Conservation (phyloP, 2,113 vertebrate genomes). For the Hystrix brachyura region DNA sequence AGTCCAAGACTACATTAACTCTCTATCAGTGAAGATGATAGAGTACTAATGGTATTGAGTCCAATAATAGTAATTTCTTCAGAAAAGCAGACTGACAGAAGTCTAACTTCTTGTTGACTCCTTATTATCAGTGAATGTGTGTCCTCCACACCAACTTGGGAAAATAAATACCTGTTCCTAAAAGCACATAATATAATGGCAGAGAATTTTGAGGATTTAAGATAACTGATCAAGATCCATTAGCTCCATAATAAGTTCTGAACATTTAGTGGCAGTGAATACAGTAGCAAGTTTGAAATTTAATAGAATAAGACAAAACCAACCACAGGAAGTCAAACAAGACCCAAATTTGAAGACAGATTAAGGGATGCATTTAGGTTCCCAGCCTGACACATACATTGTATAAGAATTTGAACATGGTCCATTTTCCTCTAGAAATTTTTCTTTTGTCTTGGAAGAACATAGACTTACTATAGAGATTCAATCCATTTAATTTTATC, state of each 20-base stretch:
- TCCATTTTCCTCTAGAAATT: background rate
- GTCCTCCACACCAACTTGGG: background rate
- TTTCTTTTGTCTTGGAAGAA: background rate
- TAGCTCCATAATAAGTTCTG: conserved; percentile 42
- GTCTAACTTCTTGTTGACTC: background rate
- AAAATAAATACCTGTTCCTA: background rate
- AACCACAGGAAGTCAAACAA: background rate
- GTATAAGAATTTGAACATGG: background rate
- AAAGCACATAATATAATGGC: background rate
- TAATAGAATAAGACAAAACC: background rate
- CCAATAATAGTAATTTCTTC: background rate
- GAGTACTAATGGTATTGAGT: background rate
- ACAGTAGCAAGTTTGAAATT: background rate
- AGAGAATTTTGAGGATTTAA: conserved; percentile 13
- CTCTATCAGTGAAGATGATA: background rate
- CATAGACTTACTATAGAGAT: background rate
- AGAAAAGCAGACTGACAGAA: conserved; percentile 29
- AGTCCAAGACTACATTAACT: background rate
- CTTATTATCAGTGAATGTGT: background rate
- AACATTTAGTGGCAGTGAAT: conserved; percentile 60
- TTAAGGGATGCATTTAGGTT: background rate
- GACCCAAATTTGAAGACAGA: background rate
- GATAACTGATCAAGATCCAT: conserved; percentile 51
- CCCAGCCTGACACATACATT: background rate
- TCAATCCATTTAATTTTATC: background rate